Base-by-base conservation (phyloP, 2,113 vertebrate species). In the Perca flavescens region DNA sequence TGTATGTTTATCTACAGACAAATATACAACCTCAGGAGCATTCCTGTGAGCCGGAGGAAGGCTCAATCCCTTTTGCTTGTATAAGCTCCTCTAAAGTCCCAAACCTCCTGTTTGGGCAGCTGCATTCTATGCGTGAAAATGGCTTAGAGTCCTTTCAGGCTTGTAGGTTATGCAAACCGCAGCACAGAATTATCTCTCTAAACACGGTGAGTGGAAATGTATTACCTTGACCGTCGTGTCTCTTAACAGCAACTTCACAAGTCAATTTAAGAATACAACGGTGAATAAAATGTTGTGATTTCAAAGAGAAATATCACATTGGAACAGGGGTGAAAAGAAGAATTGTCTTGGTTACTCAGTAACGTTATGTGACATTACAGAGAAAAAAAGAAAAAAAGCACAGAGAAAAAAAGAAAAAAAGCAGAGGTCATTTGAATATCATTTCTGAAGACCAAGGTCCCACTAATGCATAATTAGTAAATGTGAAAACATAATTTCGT, bases 41-140 rank as follows among this genome's bases (percentile, higher is more conserved):
- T 89, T 79, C 63, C 79, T 47, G 68, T 22, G 64, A 85, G 87
- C 34, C 13, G 2, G 31, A 86, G 71, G 74, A 82, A 80, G 70
- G 62, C 74, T 86, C 78, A 86, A 71, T 85, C 83, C 83, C 74
- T 83, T 85, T 80, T 54, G 67, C 87, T 62, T 81, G 36, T 83
- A 83, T 86, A 91, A 93, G 87, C 91, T 82, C 47, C 90, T 88
- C 79, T 86, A 89, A 87, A 91, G 76, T 78, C 65, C 81, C 74
- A 56, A 87, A 83, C 82, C 79, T 86, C 80, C 74, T 83, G 72
- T 83, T 85, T 76, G 76, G 80, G 80, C 74, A 77, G 88, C 85
- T 82, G 82, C 84, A 86, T 79, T 77, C 78, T 77, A 17, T 75
- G 86, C 21, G 52, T 91, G 86, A 89, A 90, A 91, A 86, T 69